Evolutionary conservation across 1,140 invertebrate genomes (phyloP).

Genomic region (Euschistus heros): DNA sequence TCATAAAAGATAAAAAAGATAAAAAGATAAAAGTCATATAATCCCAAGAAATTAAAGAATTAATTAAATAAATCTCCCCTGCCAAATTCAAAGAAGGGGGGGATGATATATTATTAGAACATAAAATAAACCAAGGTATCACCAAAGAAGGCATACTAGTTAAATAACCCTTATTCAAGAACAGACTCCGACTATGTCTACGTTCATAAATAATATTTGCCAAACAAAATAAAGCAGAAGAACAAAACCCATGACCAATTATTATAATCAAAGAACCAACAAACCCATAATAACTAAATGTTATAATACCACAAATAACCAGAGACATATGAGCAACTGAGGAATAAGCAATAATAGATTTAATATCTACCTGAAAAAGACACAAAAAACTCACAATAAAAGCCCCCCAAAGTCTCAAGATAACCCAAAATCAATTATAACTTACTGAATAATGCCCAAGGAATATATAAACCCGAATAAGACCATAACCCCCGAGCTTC

Average conservation of each 20-base stretch:
- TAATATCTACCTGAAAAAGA: constrained; percentile 48
- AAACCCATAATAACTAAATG: too few species aligned
- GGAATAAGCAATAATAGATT: constrained; percentile 51
- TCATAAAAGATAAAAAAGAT: background rate
- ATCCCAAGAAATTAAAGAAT: constrained; percentile 31
- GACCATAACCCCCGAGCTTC: constrained; percentile 54
- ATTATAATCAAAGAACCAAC: constrained; percentile 19
- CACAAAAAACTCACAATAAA: constrained; percentile 49
- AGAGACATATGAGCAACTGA: constrained; percentile 48
- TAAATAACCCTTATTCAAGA: constrained; percentile 35
- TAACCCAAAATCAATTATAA: constrained; percentile 40
- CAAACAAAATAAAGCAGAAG: constrained; percentile 56
- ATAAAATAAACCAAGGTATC: background rate
- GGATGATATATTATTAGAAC: constrained; percentile 5
- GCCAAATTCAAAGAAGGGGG: too few species aligned
- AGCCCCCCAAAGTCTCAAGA: too few species aligned
- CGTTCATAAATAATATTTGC: constrained; percentile 50
- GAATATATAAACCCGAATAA: constrained; percentile 43
- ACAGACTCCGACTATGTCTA: constrained; percentile 35
- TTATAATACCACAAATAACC: constrained; percentile 40
- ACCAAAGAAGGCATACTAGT: constrained; percentile 11
- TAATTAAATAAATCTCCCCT: too few species aligned
- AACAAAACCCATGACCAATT: constrained; percentile 38
- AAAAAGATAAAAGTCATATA: background rate
- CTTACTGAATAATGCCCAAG: constrained; percentile 35